Evolutionary conservation across 2,113 vertebrate species (phyloP).

Genomic region (Osmerus eperlanus): DNA sequence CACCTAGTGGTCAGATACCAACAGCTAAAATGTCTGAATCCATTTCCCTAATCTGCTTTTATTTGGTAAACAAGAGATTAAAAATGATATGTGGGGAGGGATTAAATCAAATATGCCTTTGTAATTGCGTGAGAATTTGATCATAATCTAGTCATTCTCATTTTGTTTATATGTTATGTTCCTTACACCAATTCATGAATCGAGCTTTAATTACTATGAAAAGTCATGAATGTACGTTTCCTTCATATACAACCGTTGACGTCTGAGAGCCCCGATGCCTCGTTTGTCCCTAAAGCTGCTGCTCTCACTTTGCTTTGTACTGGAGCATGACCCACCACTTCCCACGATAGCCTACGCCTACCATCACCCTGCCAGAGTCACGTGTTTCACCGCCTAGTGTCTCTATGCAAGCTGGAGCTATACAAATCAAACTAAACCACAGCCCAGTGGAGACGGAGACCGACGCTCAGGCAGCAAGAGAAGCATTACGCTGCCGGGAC

Average conservation of each 20-base stretch:
- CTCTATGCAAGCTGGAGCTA: slow-evolving; percentile 46
- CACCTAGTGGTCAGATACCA: no score
- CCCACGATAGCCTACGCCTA: slow-evolving; percentile 60
- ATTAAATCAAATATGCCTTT: no score
- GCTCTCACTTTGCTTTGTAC: no score
- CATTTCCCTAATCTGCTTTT: no score
- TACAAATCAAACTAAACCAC: slow-evolving; percentile 65
- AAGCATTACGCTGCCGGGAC: slow-evolving; percentile 7
- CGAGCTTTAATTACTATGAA: no score
- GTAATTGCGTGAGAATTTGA: no score
- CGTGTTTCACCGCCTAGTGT: slow-evolving; percentile 63
- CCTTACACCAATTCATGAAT: no score
- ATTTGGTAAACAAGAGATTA: no score
- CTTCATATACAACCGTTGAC: no score
- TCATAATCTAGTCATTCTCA: not conserved
- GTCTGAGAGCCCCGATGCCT: not conserved
- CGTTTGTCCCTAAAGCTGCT: not conserved
- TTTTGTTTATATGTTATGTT: not conserved
- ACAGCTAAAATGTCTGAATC: no score
- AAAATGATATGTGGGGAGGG: no score
- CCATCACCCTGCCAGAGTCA: slow-evolving; percentile 63
- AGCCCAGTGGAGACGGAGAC: slow-evolving; percentile 30
- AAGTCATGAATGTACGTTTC: no score
- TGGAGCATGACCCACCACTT: slow-evolving; percentile 30
- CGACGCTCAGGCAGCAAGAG: slow-evolving; percentile 18